These are phyloP conservation scores for Cephus sareptanus DNA, from an alignment of 2,888 invertebrate genomes.

Conservation along the genomic window DNA sequence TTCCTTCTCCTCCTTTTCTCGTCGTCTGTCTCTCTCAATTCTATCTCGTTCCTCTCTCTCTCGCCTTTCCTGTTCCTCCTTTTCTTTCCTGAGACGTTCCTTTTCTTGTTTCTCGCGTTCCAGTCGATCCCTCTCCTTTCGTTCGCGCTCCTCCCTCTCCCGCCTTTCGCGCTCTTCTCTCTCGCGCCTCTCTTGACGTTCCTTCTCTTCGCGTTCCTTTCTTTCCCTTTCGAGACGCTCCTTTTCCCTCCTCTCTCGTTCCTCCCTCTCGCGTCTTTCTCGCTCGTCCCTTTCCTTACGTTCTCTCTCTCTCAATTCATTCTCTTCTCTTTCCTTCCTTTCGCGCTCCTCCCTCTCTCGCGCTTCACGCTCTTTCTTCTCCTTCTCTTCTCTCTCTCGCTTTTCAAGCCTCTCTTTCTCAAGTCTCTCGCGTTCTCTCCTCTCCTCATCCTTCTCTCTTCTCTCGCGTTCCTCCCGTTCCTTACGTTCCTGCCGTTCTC, in stretches of 20 bases:
- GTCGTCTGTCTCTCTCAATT: conserved; percentile 46
- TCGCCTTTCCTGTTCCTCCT: conserved; percentile 55
- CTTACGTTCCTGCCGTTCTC: conserved; percentile 51
- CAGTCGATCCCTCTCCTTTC: conserved; percentile 52
- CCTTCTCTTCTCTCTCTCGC: conserved; percentile 53
- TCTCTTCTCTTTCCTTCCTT: conserved; percentile 40
- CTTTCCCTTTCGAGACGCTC: conserved; percentile 48
- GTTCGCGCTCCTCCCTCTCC: conserved; percentile 57
- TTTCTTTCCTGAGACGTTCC: conserved; percentile 54
- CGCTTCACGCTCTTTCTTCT: conserved; percentile 48
- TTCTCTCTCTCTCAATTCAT: conserved; percentile 15
- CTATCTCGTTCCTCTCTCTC: conserved; percentile 67
- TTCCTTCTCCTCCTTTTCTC: conserved; percentile 54
- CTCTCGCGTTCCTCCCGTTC: conserved; percentile 50
- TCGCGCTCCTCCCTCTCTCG: conserved; percentile 52
- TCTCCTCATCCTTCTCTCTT: conserved; percentile 43
- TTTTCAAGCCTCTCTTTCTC: conserved; percentile 49
- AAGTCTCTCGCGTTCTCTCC: conserved; percentile 49
- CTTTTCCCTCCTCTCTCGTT: conserved; percentile 36
- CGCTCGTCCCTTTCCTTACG: conserved; percentile 41
- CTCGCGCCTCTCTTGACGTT: conserved; percentile 49
- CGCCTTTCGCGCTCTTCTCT: conserved; percentile 49
- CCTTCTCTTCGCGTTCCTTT: conserved; percentile 54
- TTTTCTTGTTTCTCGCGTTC: conserved; percentile 58
- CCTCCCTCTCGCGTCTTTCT: conserved; percentile 37